A percentile compares a stretch with the other conserved stretches of the same genome.
Evolutionary conservation across 2,888 invertebrate species (phyloP).

Genomic region (Stictocephala bisonia): DNA sequence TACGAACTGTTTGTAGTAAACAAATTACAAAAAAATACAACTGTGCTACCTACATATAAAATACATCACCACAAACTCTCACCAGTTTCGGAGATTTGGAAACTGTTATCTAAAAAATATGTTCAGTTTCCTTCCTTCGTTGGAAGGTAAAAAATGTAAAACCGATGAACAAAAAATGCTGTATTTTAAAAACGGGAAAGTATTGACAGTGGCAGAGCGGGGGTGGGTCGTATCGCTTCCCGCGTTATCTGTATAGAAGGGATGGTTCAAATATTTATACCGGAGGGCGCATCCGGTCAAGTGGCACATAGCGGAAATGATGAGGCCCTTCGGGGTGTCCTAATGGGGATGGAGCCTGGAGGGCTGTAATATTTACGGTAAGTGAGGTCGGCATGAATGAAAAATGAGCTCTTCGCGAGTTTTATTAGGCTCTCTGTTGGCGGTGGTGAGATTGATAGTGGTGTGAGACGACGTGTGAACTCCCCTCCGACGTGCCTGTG

Average conservation of each 20-base stretch:
- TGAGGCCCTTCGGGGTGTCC: slow-evolving; percentile 20
- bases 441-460: too few relatives aligned
- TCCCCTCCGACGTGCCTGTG: slow-evolving; percentile 35
- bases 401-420: slow-evolving; percentile 41
- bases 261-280: neutral
- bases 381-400: slow-evolving; percentile 46
- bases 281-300: slow-evolving; percentile 15
- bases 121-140: neutral
- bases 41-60: too few relatives aligned
- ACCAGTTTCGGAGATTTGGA: too few relatives aligned
- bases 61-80: too few relatives aligned
- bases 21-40: too few relatives aligned
- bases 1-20: too few relatives aligned
- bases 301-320: slow-evolving; percentile 33
- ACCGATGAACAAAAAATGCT: neutral
- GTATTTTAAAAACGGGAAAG: too few relatives aligned
- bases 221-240: slow-evolving; percentile 2
- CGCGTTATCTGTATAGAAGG: slow-evolving; percentile 1
- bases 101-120: too few relatives aligned
- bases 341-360: slow-evolving; percentile 19
- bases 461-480: too few relatives aligned
- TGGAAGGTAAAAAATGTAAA: slow-evolving; percentile 1
- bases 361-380: slow-evolving; percentile 38
- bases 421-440: slow-evolving; percentile 42
- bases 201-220: slow-evolving; percentile 5